Percentiles rank a stretch among this genome's conserved stretches.
Conservation (phyloP, 1,140 invertebrate genomes). For the Phortica variegata region DNA sequence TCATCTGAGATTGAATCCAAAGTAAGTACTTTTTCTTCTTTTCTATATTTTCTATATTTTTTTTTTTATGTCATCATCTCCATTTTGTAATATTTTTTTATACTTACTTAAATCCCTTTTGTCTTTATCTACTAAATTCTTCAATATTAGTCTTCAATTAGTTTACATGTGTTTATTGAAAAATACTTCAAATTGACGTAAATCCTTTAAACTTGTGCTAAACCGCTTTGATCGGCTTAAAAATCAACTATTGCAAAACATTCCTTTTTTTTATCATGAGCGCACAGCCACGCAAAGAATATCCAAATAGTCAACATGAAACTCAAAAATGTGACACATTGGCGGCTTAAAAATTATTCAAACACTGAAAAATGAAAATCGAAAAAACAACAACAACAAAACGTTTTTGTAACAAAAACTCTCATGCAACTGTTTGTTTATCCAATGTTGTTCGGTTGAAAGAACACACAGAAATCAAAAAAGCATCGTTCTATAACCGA, state of each 20-base stretch:
- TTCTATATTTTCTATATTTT: slow-evolving; percentile 7
- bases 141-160: no score
- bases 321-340: slow-evolving; percentile 46
- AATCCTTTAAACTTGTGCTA: slow-evolving; percentile 57
- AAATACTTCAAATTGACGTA: slow-evolving; percentile 42
- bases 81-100: no score
- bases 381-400: slow-evolving; percentile 29
- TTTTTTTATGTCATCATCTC: neutral
- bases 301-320: slow-evolving; percentile 21
- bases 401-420: slow-evolving; percentile 39
- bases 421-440: slow-evolving; percentile 55
- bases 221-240: slow-evolving; percentile 56
- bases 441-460: slow-evolving; percentile 57
- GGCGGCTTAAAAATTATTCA: slow-evolving; percentile 21
- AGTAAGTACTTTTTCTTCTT: no score
- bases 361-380: slow-evolving; percentile 11
- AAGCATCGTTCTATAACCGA: no score
- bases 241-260: slow-evolving; percentile 39
- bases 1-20: no score
- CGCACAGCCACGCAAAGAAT: slow-evolving; percentile 7
- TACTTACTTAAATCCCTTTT: no score
- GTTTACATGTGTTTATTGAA: slow-evolving; percentile 46
- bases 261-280: slow-evolving; percentile 30
- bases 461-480: slow-evolving; percentile 45
- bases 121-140: no score